Conservation (phyloP, 2,797 vertebrate species). For the Eremophila alpestris region DNA sequence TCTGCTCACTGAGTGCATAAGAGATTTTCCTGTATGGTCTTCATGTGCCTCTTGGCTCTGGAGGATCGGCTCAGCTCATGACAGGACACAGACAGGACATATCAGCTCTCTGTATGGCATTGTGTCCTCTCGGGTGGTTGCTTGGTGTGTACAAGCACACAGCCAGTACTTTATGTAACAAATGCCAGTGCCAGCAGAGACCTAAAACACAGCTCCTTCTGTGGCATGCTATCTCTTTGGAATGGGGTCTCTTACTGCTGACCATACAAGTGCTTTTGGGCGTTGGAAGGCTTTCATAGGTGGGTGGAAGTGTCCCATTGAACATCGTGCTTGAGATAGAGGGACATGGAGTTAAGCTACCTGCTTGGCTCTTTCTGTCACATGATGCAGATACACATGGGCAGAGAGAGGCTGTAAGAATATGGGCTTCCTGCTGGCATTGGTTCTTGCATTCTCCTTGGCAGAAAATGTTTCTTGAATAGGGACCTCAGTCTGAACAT, state of each 20-base stretch:
- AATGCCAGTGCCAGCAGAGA: not conserved
- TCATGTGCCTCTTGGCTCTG: not conserved
- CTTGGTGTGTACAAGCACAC: not conserved
- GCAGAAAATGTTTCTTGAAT: not conserved
- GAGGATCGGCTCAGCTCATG: not conserved
- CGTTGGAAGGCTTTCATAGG: not conserved
- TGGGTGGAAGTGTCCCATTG: not conserved
- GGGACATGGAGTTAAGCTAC: not conserved
- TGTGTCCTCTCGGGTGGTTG: not conserved
- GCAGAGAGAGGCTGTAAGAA: not conserved
- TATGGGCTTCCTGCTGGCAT: not conserved
- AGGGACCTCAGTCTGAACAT: slow-evolving; percentile 9
- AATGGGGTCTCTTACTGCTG: not conserved
- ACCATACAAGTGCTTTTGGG: not conserved
- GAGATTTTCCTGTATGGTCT: not conserved
- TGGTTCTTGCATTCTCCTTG: not conserved
- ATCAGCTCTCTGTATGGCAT: not conserved
- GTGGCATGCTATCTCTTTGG: not conserved
- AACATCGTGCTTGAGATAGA: fast-evolving
- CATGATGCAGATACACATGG: not conserved
- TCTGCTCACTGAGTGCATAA: not conserved
- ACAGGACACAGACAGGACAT: not conserved
- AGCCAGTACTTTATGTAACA: not conserved
- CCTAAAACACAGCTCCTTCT: not conserved
- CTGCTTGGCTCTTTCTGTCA: not conserved